Base-by-base conservation (phyloP, 2,113 vertebrate species). In the Callocephalon fimbriatum region DNA sequence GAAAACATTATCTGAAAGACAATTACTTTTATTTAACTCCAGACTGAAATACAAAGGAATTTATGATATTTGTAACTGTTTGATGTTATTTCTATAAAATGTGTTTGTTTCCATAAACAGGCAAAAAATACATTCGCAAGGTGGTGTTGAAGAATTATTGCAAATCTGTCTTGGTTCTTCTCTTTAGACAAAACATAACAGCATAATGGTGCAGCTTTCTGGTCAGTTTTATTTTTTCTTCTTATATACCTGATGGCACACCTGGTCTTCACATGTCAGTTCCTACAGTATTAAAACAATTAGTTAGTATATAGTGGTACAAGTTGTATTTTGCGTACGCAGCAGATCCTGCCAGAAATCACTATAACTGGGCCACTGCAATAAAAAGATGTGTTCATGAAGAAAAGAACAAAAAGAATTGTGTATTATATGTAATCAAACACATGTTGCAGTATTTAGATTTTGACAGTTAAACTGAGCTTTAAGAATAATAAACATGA, bases 221-320 rank as follows among this genome's bases (percentile, higher is more conserved):
- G 32, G 6, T 59, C 7, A 10, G 3, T 80, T 97, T 96, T 83
- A 97, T 29, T 98, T 95, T 92, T 98, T 98, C 98, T 98, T 99
- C 98, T 98, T 99, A 90, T 99, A 99, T 78, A 98, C 97, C 97
- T 99, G 99, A 67, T 92, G 98, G 90, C 99, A 99, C 87, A 99
- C 97, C 98, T 99, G 99, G 97, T 99, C 98, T 37, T 98, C 95
- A 44, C 98, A 99, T 0, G 97, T 98, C 97, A 99, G 97, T 78
- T 99, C 99, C 99, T 99, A 80, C 58, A 98, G 97, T 13, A 63
- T 67, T 53, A 88, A 96, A 96, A 97, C 48, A 96, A 80, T 37
- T 15, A 59, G 50, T 94, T 45, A 97, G 59, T 50, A 58, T 12
- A 68, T 5, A 58, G 29, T n/a, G 8, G 37, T 47, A 20, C 8